Evolutionary conservation across 2,113 vertebrate genomes (phyloP).

Genomic region (Lonchura striata): DNA sequence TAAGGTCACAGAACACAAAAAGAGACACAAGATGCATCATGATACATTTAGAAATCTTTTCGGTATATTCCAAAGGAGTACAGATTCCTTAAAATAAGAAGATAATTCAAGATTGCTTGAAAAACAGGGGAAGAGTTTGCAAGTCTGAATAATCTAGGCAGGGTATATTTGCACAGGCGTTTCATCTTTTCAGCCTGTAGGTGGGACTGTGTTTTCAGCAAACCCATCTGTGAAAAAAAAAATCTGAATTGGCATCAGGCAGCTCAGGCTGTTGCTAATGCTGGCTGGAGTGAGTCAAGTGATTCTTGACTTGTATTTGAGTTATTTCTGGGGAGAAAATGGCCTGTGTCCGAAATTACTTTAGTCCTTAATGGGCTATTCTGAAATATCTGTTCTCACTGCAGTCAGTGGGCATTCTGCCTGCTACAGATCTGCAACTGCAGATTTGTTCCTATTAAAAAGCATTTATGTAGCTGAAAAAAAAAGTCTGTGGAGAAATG

Average conservation of each 20-base stretch:
- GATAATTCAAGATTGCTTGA: not conserved
- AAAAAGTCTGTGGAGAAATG: not conserved
- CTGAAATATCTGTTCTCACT: not conserved
- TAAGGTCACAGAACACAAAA: not conserved
- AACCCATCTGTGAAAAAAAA: conserved; percentile 36
- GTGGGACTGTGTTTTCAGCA: conserved; percentile 75
- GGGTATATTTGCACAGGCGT: not conserved
- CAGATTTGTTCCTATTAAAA: conserved; percentile 35
- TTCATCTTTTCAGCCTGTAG: conserved; percentile 74
- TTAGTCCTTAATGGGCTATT: not conserved
- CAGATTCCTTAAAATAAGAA: not conserved
- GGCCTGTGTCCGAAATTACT: not conserved
- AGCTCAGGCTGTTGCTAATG: not conserved
- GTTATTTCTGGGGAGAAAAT: not conserved
- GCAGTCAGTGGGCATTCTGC: not conserved
- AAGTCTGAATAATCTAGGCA: not conserved
- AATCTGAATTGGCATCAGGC: not conserved
- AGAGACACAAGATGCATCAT: not conserved
- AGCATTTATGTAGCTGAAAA: conserved; percentile 1
- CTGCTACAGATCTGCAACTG: not conserved
- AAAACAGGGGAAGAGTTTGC: not conserved
- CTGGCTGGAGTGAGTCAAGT: not conserved
- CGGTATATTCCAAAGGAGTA: not conserved
- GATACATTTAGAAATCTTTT: not conserved
- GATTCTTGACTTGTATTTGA: not conserved